A percentile compares a stretch with the other conserved stretches of the same genome.
Conservation (phyloP, 2,113 vertebrate genomes). For the Tympanuchus pallidicinctus region DNA sequence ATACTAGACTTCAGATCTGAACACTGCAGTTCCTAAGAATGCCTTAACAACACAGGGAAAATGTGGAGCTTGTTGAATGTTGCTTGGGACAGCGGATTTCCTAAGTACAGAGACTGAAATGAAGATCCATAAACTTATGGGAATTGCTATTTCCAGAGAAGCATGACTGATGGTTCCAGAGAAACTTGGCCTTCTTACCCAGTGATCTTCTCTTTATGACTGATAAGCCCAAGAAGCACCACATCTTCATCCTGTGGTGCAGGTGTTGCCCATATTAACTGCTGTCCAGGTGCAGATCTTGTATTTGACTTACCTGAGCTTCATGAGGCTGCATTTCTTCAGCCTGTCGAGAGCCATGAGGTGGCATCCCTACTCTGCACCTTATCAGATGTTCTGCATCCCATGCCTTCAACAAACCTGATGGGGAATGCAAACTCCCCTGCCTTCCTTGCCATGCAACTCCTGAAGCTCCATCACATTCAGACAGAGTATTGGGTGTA, state of each 20-base stretch:
- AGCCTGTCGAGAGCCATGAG: background rate
- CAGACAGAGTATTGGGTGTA: background rate
- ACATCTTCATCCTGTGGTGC: background rate
- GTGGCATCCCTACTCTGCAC: background rate
- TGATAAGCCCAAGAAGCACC: background rate
- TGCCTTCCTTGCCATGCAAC: background rate
- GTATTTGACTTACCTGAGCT: background rate
- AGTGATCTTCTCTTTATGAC: background rate
- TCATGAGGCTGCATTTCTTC: background rate
- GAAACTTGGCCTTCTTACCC: background rate
- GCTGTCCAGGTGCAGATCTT: background rate
- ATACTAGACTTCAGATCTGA: background rate
- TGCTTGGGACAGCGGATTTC: background rate
- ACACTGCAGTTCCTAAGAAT: background rate
- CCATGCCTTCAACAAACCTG: background rate
- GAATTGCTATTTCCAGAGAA: background rate
- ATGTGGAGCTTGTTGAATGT: background rate
- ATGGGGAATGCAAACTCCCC: background rate
- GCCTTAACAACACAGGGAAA: background rate
- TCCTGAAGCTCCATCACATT: background rate
- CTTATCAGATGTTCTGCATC: background rate
- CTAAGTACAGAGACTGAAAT: background rate
- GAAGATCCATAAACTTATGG: rapidly evolving
- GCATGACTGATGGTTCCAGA: background rate
- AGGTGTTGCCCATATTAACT: background rate